Evolutionary conservation across 2,113 vertebrate species (phyloP).

Genomic region (Eptesicus fuscus): DNA sequence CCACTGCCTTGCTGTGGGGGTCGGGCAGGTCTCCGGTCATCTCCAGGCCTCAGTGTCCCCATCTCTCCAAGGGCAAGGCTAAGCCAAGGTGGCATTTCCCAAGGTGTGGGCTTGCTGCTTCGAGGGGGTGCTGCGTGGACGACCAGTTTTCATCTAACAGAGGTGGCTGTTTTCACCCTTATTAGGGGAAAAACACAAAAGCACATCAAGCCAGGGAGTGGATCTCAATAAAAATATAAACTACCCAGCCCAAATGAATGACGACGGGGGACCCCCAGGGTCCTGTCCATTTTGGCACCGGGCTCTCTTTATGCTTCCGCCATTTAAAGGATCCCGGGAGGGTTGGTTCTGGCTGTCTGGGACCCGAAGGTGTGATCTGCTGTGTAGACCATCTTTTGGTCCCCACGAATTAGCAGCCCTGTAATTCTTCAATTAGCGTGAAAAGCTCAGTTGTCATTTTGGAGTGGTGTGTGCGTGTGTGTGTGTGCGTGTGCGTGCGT

Average conservation of each 20-base stretch:
- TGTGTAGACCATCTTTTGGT: background rate
- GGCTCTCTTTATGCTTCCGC: background rate
- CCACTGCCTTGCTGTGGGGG: background rate
- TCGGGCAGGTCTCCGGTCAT: background rate
- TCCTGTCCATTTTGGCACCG: background rate
- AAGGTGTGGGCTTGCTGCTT: background rate
- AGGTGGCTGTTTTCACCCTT: background rate
- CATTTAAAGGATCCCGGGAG: background rate
- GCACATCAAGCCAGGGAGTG: background rate
- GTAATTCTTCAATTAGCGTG: background rate
- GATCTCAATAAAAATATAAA: background rate
- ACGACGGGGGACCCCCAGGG: background rate
- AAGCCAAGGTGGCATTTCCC: background rate
- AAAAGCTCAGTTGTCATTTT: background rate
- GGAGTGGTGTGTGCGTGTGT: background rate
- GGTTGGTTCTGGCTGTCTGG: background rate
- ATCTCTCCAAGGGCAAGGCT: background rate
- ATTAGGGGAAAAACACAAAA: background rate
- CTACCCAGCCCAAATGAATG: background rate
- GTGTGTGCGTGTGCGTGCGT: background rate
- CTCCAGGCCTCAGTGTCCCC: background rate
- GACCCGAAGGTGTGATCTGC: background rate
- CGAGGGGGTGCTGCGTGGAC: background rate
- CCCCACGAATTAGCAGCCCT: background rate
- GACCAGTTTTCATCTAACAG: background rate